These are phyloP conservation scores for Tauraco hartlaubi DNA, from an alignment of 2,797 vertebrate genomes.

Conservation along the genomic window DNA sequence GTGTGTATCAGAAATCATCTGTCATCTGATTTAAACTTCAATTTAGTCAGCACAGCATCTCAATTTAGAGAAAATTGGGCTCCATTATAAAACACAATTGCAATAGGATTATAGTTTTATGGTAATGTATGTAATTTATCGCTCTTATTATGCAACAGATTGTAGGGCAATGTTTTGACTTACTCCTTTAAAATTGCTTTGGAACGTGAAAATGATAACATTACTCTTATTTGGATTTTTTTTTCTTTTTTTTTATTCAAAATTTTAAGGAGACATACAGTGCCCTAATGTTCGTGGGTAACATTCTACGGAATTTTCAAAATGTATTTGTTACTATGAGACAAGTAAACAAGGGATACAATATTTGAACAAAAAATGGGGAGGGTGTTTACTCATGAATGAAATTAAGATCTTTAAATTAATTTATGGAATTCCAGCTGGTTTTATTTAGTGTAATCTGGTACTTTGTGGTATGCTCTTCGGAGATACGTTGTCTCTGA, in stretches of 20 bases:
- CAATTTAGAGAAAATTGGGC: constrained; percentile 59
- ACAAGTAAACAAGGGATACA: neutral
- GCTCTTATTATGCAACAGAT: constrained; percentile 35
- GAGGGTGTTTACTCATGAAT: neutral
- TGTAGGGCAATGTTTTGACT: constrained; percentile 45
- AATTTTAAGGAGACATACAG: neutral
- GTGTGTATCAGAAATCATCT: constrained; percentile 54
- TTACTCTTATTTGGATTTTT: neutral
- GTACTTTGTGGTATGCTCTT: neutral
- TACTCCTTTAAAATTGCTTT: constrained; percentile 21
- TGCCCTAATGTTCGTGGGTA: neutral
- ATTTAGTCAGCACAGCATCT: constrained; percentile 43
- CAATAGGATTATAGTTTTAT: constrained; percentile 45
- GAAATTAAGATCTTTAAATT: neutral
- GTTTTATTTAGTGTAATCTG: neutral
- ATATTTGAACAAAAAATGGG: neutral
- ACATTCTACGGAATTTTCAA: neutral
- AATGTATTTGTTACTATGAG: neutral
- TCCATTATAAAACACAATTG: constrained; percentile 58
- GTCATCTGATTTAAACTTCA: constrained; percentile 57
- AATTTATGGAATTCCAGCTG: neutral
- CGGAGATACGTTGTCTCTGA: neutral
- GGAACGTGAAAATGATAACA: neutral
- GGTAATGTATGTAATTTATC: constrained; percentile 45
- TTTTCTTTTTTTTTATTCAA: neutral